Conservation (phyloP, 2,888 invertebrate genomes). For the Heliconius ethilla region DNA sequence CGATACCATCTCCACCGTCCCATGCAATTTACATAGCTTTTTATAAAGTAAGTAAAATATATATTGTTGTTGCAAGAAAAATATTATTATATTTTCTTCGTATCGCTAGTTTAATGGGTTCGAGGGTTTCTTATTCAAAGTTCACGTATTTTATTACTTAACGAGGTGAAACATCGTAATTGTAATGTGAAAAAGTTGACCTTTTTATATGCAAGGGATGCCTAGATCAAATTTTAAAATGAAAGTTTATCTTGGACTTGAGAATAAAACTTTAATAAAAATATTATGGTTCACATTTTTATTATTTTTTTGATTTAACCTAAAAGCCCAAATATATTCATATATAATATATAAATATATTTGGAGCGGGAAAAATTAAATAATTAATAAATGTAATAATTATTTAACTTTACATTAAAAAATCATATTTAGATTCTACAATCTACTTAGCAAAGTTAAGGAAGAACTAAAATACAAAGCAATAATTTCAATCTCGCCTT, state of each 20-base stretch:
- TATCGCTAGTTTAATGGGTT: constrained; percentile 20
- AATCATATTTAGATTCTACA: background rate
- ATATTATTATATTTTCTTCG: constrained; percentile 12
- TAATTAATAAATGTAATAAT: too few relatives aligned
- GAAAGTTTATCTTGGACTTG: background rate
- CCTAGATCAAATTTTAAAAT: background rate
- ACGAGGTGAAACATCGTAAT: background rate
- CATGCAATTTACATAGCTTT: constrained; percentile 33
- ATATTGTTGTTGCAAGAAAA: constrained; percentile 17
- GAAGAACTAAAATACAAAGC: background rate
- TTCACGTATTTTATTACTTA: constrained; percentile 5
- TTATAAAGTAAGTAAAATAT: constrained; percentile 20
- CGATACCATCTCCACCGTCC: constrained; percentile 21
- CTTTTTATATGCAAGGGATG: too few relatives aligned
- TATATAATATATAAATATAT: too few relatives aligned
- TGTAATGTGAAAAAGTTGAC: background rate
- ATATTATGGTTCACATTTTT: background rate
- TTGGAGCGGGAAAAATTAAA: too few relatives aligned
- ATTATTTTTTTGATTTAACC: background rate
- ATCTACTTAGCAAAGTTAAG: background rate
- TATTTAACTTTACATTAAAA: too few relatives aligned
- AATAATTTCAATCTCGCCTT: constrained; percentile 20
- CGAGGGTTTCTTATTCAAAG: constrained; percentile 4
- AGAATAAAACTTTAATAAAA: background rate
- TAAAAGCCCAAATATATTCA: background rate